Evolutionary conservation across 2,113 vertebrate genomes (phyloP).

Genomic region (Galbula dea): DNA sequence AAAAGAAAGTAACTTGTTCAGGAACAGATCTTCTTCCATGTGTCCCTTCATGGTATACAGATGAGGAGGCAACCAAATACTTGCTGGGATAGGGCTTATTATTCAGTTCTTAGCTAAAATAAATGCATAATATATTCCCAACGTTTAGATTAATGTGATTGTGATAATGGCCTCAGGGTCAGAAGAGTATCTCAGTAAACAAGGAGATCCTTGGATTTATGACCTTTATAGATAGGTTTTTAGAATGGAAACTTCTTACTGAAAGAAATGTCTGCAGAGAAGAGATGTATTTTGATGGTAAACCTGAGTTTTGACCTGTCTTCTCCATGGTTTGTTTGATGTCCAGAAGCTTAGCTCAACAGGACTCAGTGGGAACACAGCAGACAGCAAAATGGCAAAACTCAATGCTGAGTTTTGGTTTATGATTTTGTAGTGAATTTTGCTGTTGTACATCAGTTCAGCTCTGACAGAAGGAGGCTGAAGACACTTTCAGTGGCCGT

Average conservation of each 20-base stretch:
- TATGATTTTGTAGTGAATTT: neutral
- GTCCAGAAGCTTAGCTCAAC: neutral
- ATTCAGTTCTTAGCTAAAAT: neutral
- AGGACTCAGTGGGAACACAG: neutral
- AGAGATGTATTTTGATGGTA: neutral
- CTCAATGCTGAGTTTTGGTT: neutral
- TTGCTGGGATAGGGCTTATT: neutral
- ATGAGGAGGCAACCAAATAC: constrained; percentile 15
- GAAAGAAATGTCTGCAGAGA: neutral
- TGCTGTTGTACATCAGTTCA: neutral
- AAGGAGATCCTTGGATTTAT: neutral
- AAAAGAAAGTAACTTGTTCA: constrained; percentile 15
- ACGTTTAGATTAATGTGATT: neutral
- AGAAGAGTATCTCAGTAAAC: neutral
- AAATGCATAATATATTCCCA: neutral
- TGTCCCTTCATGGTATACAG: neutral
- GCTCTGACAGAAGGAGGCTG: neutral
- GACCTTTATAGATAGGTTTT: neutral
- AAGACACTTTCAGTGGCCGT: neutral
- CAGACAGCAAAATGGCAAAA: neutral
- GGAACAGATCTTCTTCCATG: neutral
- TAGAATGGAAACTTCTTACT: neutral
- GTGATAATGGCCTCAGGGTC: neutral
- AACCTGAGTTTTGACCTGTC: neutral
- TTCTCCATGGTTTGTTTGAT: neutral